A percentile compares a stretch with the other conserved stretches of the same genome.
Evolutionary conservation across 2,888 invertebrate genomes (phyloP).

Genomic region (Gortyna flavago): DNA sequence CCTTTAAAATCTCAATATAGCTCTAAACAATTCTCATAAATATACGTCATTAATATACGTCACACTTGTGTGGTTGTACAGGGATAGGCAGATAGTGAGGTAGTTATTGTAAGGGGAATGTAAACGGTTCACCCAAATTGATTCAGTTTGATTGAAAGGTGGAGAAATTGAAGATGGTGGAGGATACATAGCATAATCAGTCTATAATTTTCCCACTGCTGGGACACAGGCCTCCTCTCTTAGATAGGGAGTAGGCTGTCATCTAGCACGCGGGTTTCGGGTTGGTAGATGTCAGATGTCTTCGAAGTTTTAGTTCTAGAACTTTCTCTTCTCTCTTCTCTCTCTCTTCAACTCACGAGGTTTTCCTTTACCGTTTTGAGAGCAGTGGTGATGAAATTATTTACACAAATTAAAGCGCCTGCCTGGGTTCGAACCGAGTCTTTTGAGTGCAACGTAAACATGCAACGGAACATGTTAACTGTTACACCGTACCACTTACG

Average conservation of each 20-base stretch:
- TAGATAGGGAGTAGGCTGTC: neutral
- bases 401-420: too few relatives aligned
- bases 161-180: neutral
- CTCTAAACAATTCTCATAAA: constrained; percentile 34
- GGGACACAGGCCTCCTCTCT: too few relatives aligned
- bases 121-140: neutral
- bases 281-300: too few relatives aligned
- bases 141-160: neutral
- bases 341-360: too few relatives aligned
- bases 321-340: too few relatives aligned
- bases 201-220: neutral
- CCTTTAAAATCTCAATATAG: constrained; percentile 20
- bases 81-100: neutral
- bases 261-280: too few relatives aligned
- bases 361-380: too few relatives aligned
- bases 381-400: too few relatives aligned
- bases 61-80: neutral
- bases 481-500: neutral
- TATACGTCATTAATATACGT: constrained; percentile 13
- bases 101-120: neutral
- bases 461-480: neutral
- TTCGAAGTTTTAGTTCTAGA: too few relatives aligned
- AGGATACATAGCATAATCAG: neutral
- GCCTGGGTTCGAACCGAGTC: too few relatives aligned
- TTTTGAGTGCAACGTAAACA: neutral